These are phyloP conservation scores for Hoplodrina blanda DNA, from an alignment of 2,888 invertebrate species.

Conservation along the genomic window DNA sequence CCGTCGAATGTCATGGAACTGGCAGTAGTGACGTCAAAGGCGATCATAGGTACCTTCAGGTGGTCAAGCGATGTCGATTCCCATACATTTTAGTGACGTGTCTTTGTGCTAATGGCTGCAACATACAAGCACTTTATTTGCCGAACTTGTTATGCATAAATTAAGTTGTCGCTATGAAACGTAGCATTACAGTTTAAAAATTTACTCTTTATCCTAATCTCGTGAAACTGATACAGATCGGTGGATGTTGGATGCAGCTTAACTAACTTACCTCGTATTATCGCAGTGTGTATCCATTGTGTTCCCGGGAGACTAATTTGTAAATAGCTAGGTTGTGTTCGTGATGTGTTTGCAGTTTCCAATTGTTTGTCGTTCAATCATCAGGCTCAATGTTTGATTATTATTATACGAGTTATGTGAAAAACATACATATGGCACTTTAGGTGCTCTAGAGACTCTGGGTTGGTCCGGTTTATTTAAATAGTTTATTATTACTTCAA, in stretches of 20 bases:
- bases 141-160: conserved; percentile 17
- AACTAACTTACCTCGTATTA: conserved; percentile 12
- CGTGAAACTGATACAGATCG: conserved; percentile 16
- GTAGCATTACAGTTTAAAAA: conserved; percentile 3
- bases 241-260: conserved; percentile 26
- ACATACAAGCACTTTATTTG: conserved; percentile 22
- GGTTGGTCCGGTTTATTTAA: too few relatives aligned
- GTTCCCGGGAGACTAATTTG: conserved; percentile 38
- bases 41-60: neutral
- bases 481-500: too few relatives aligned
- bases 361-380: conserved; percentile 45
- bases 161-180: neutral
- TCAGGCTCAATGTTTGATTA: conserved; percentile 31
- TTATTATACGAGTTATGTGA: conserved; percentile 10
- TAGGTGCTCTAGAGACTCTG: too few relatives aligned
- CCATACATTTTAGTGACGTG: conserved; percentile 10
- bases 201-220: conserved; percentile 18
- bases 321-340: conserved; percentile 16
- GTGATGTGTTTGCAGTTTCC: conserved; percentile 38
- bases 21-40: neutral
- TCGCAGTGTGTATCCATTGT: conserved; percentile 3
- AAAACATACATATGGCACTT: neutral
- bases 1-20: neutral
- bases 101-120: conserved; percentile 12
- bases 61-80: neutral